Conservation (phyloP, 2,797 vertebrate genomes). For the Lithobates sylvaticus region DNA sequence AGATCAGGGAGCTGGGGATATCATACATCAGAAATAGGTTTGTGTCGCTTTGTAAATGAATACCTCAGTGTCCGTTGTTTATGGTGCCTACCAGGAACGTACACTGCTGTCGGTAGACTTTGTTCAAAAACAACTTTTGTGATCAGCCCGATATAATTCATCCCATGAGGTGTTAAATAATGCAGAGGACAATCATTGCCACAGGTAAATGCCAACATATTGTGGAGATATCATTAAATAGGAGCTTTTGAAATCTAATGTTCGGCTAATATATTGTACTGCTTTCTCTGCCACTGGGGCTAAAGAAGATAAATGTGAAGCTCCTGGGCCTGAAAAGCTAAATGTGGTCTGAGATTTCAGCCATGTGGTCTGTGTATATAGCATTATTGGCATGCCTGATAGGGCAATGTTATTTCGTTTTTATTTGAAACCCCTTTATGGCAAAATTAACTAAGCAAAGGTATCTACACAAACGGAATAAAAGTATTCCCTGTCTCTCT, state of each 20-base stretch:
- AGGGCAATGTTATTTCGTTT: no score
- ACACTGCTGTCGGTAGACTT: constrained; percentile 4
- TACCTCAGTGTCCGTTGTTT: constrained; percentile 37
- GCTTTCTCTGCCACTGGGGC: not conserved
- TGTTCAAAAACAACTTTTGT: constrained; percentile 44
- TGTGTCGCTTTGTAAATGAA: constrained; percentile 62
- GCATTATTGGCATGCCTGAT: not conserved
- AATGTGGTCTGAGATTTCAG: not conserved
- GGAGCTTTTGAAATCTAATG: not conserved
- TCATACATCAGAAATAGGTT: constrained; percentile 33
- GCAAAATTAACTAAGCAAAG: no score
- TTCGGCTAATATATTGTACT: not conserved
- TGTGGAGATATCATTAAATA: constrained; percentile 8
- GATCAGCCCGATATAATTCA: constrained; percentile 22
- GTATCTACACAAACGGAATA: no score
- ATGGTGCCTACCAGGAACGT: constrained; percentile 28
- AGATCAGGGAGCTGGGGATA: constrained; percentile 49
- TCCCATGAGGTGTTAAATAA: constrained; percentile 26
- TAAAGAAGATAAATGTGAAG: not conserved
- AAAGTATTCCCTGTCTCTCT: no score
- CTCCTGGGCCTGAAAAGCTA: no score
- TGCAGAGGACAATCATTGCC: constrained; percentile 1
- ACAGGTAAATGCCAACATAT: not conserved
- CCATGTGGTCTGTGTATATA: not conserved
- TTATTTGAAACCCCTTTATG: no score